phyloP scores from a whole-genome alignment of 2,797 vertebrate genomes.

The Semaprochilodus insignis region DNA sequence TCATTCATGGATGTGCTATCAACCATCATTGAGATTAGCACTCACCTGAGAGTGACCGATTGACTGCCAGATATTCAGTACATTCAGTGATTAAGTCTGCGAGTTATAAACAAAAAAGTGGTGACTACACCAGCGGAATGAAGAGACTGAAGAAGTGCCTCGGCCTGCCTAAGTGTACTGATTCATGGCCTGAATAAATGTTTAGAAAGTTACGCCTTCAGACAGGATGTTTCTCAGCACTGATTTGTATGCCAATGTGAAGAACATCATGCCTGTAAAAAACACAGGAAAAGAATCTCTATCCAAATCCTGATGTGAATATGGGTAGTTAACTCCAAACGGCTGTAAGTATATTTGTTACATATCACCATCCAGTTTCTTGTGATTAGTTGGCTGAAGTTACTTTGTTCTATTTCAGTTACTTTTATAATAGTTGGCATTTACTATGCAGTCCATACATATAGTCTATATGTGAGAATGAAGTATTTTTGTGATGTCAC shows the following conservation, averaged over 20 bases:
- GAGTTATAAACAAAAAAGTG: not conserved
- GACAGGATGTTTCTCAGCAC: not conserved
- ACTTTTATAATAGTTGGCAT: no score
- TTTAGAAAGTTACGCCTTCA: not conserved
- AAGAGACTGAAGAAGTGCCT: not conserved
- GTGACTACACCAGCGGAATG: not conserved
- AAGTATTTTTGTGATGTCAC: not conserved
- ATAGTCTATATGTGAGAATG: not conserved
- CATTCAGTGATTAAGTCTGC: not conserved
- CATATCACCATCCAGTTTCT: not conserved
- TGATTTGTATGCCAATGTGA: not conserved
- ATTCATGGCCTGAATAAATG: not conserved
- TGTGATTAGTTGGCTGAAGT: no score
- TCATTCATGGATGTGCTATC: conserved; percentile 51
- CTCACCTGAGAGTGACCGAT: conserved; percentile 30
- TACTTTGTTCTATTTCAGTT: no score
- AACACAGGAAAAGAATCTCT: not conserved
- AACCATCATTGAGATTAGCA: conserved; percentile 28
- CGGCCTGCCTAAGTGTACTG: not conserved
- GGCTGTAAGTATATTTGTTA: not conserved
- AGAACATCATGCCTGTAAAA: not conserved
- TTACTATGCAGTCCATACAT: not conserved
- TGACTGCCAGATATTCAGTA: not conserved
- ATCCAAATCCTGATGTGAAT: no score
- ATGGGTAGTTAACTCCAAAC: not conserved